A percentile compares a stretch with the other conserved stretches of the same genome.
phyloP scores from a whole-genome alignment of 2,797 vertebrate species.

The Enteromius fasciolatus region DNA sequence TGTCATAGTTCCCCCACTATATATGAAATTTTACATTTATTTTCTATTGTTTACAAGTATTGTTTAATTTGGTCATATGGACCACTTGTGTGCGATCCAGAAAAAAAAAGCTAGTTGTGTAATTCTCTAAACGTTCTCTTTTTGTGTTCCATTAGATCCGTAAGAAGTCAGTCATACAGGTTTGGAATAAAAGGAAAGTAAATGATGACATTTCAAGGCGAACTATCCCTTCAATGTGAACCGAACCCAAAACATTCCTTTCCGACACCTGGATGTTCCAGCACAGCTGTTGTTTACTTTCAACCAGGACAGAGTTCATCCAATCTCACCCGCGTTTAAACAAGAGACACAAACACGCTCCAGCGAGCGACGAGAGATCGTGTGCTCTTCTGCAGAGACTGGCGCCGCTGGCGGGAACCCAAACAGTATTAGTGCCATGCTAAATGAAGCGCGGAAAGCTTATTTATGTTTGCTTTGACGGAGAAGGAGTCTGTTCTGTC shows the following conservation, averaged over 20 bases:
- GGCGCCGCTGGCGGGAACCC: constrained; percentile 33
- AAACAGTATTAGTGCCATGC: constrained; percentile 39
- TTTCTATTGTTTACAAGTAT: too few species aligned
- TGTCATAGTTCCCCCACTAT: too few species aligned
- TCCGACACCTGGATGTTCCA: constrained; percentile 20
- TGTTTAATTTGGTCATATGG: too few species aligned
- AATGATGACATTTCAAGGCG: background rate
- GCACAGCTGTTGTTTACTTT: constrained; percentile 42
- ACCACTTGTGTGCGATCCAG: too few species aligned
- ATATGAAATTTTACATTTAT: too few species aligned
- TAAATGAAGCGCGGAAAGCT: constrained; percentile 50
- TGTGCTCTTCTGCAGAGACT: constrained; percentile 9
- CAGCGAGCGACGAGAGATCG: background rate
- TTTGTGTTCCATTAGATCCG: background rate
- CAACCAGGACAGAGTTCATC: constrained; percentile 9
- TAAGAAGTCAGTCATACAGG: background rate
- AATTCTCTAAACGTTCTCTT: too few species aligned
- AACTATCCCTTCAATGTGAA: background rate
- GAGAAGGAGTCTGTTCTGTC: constrained; percentile 39
- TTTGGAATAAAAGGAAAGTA: background rate
- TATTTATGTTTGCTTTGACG: constrained; percentile 50
- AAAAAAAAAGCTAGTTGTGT: too few species aligned
- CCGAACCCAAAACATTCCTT: background rate
- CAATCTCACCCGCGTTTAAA: constrained; percentile 18
- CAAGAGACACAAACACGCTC: background rate